Percentiles rank a stretch among this genome's conserved stretches.
phyloP scores from a whole-genome alignment of 2,113 vertebrate species.

The Boleophthalmus pectinirostris region DNA sequence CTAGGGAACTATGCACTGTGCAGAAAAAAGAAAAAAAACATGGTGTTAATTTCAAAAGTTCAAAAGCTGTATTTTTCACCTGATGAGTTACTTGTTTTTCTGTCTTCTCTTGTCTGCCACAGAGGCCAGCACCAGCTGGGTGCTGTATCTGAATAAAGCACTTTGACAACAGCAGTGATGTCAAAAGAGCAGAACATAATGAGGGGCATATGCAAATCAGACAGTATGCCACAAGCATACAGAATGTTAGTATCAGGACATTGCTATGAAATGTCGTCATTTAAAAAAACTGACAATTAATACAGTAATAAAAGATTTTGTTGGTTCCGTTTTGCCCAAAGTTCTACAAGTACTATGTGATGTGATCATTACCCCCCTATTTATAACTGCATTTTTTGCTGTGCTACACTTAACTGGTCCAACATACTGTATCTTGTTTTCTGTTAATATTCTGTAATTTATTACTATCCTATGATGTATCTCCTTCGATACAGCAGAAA shows the following conservation, averaged over 20 bases:
- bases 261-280: conserved; percentile 25
- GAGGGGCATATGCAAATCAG: conserved; percentile 52
- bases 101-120: conserved; percentile 24
- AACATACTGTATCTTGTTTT: background rate
- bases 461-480: background rate
- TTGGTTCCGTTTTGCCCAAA: background rate
- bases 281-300: conserved; percentile 1
- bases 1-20: conserved; percentile 10
- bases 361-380: background rate
- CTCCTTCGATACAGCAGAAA: background rate
- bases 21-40: background rate
- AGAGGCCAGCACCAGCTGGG: conserved; percentile 30
- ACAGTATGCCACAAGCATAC: conserved; percentile 17
- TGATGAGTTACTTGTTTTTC: conserved; percentile 14
- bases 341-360: no score
- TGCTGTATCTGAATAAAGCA: conserved; percentile 36
- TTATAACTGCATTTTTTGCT: background rate
- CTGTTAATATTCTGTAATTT: background rate
- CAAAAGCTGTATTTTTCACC: conserved; percentile 21
- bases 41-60: conserved; percentile 27
- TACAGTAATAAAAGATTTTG: no score
- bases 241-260: conserved; percentile 11
- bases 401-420: background rate
- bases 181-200: conserved; percentile 43
- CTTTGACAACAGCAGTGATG: conserved; percentile 48